Evolutionary conservation across 2,797 vertebrate genomes (phyloP).

Genomic region (Spheniscus humboldti): DNA sequence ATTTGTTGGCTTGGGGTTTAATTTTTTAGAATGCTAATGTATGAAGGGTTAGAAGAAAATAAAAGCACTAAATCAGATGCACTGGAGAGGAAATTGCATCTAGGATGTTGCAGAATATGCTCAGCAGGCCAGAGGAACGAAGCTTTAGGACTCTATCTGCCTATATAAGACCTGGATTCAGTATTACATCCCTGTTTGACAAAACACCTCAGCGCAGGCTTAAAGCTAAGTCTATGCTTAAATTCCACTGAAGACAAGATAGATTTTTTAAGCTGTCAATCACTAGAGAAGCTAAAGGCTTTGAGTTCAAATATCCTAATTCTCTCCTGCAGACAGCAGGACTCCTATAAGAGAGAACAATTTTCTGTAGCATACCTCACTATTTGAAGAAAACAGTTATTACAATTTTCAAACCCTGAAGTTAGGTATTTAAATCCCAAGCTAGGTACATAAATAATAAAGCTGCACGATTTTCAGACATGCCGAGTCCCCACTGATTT

Average conservation of each 20-base stretch:
- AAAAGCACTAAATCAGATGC: background rate
- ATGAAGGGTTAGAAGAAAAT: background rate
- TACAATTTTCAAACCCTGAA: background rate
- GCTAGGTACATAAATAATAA: constrained; percentile 5
- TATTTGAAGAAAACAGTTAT: constrained; percentile 6
- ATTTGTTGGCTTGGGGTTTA: background rate
- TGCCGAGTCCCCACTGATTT: background rate
- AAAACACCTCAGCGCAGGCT: background rate
- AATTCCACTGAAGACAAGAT: background rate
- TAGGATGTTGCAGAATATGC: background rate
- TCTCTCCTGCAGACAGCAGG: background rate
- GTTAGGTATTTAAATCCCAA: constrained; percentile 9
- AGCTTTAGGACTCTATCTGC: background rate
- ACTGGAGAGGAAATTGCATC: background rate
- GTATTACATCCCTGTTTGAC: background rate
- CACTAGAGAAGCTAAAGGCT: background rate
- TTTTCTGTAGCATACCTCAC: background rate
- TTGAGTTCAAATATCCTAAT: background rate
- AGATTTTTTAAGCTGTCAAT: background rate
- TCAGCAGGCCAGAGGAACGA: background rate
- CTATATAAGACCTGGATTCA: background rate
- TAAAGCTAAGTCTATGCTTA: background rate
- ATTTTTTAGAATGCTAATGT: background rate
- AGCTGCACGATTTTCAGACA: background rate
- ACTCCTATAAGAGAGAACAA: background rate